Conservation (phyloP, 2,797 vertebrate genomes). For the Nasua narica region DNA sequence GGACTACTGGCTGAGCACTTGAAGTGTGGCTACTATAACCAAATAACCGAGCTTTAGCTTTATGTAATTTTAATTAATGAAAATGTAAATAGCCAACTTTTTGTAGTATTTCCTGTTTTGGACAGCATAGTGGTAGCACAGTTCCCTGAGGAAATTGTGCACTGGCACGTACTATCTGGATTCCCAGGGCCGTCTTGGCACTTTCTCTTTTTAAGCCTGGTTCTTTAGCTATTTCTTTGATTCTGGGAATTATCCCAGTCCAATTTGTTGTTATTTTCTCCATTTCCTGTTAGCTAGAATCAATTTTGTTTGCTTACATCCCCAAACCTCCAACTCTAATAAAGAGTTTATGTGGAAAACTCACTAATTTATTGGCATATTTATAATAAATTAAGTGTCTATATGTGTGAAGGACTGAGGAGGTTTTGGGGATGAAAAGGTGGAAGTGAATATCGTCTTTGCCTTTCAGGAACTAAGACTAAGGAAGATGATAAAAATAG, state of each 20-base stretch:
- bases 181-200: not conserved
- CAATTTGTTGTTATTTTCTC: not conserved
- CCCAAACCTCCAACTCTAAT: not conserved
- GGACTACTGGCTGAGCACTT: not conserved
- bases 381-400: not conserved
- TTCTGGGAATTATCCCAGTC: not conserved
- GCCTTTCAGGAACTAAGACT: not conserved
- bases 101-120: not conserved
- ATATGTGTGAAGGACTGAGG: not conserved
- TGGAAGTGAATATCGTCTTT: not conserved
- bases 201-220: not conserved
- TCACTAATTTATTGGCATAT: not conserved
- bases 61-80: slow-evolving; percentile 2
- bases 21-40: not conserved
- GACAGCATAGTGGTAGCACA: not conserved
- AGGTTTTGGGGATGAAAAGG: not conserved
- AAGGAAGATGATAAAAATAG: not conserved
- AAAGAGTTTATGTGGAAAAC: not conserved
- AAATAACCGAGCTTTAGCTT: not conserved
- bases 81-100: not conserved
- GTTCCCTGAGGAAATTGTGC: not conserved
- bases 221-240: not conserved
- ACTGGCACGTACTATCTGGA: not conserved
- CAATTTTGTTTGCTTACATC: not conserved
- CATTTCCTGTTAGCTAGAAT: not conserved